Percentiles rank a stretch among this genome's conserved stretches.
Conservation (phyloP, 1,140 invertebrate species). For the Zeugodacus cucurbitae region DNA sequence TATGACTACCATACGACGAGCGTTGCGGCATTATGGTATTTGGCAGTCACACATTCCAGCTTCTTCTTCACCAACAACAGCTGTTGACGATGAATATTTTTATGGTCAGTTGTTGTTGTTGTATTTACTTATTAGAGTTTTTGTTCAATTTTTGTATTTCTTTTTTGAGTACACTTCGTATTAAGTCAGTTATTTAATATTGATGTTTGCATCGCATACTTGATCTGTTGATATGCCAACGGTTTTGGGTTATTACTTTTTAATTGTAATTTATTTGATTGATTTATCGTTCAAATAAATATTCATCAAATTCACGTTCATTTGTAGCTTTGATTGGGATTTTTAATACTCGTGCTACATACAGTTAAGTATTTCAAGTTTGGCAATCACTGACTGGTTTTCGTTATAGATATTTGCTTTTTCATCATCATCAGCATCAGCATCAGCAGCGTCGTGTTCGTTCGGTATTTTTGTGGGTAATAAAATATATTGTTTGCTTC, state of each 20-base stretch:
- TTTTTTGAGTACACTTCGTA: background rate
- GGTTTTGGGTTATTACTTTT: slow-evolving; percentile 37
- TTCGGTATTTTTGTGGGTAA: background rate
- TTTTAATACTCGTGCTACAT: no score
- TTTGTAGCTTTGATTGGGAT: no score
- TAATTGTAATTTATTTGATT: slow-evolving; percentile 45
- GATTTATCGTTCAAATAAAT: slow-evolving; percentile 41
- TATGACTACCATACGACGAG: background rate
- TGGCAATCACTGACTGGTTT: slow-evolving; percentile 40
- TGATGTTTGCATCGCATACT: slow-evolving; percentile 19
- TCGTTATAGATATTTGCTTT: background rate
- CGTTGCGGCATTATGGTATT: background rate
- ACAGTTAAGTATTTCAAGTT: slow-evolving; percentile 28
- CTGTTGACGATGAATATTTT: background rate
- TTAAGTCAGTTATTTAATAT: background rate
- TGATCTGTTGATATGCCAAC: slow-evolving; percentile 16
- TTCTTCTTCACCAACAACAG: background rate
- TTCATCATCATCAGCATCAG: no score
- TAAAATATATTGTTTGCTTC: slow-evolving; percentile 12
- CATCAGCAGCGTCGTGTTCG: no score
- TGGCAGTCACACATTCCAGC: background rate
- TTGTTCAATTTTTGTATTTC: background rate
- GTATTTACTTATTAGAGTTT: background rate
- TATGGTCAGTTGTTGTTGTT: background rate
- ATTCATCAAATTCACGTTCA: slow-evolving; percentile 36